Percentiles rank a stretch among this genome's conserved stretches.
Conservation (phyloP, 1,140 invertebrate genomes). For the Scaptomyza hsui region DNA sequence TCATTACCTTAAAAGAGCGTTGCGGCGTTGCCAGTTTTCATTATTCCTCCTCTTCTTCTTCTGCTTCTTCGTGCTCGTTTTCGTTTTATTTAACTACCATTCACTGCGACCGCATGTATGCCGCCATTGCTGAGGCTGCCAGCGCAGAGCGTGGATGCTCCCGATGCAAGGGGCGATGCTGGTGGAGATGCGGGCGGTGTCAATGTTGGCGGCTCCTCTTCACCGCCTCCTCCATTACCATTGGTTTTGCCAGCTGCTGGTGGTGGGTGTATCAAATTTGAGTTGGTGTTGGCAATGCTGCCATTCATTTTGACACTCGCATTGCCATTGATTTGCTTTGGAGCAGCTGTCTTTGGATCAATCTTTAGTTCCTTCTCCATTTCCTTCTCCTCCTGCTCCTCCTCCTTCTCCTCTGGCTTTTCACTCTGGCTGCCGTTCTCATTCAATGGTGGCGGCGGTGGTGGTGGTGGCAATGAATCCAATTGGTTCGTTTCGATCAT, state of each 20-base stretch:
- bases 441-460: conserved; percentile 55
- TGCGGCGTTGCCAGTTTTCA: neutral
- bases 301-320: conserved; percentile 15
- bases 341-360: conserved; percentile 9
- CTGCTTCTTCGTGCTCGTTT: no score
- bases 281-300: conserved; percentile 29
- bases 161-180: conserved; percentile 52
- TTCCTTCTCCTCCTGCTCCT: conserved; percentile 7
- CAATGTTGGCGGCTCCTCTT: conserved; percentile 55
- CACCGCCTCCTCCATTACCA: conserved; percentile 9
- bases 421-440: conserved; percentile 25
- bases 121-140: conserved; percentile 60
- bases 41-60: neutral
- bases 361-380: neutral
- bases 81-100: conserved; percentile 73
- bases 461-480: conserved; percentile 82
- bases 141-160: conserved; percentile 33
- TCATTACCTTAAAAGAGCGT: conserved; percentile 2
- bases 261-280: conserved; percentile 2
- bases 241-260: conserved; percentile 7
- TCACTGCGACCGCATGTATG: conserved; percentile 65
- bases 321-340: conserved; percentile 25
- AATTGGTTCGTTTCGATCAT: conserved; percentile 75
- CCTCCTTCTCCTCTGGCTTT: conserved; percentile 8
- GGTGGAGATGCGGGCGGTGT: conserved; percentile 76